A percentile compares a stretch with the other conserved stretches of the same genome.
Conservation (phyloP, 1,140 invertebrate genomes). For the Odontomachus brunneus region DNA sequence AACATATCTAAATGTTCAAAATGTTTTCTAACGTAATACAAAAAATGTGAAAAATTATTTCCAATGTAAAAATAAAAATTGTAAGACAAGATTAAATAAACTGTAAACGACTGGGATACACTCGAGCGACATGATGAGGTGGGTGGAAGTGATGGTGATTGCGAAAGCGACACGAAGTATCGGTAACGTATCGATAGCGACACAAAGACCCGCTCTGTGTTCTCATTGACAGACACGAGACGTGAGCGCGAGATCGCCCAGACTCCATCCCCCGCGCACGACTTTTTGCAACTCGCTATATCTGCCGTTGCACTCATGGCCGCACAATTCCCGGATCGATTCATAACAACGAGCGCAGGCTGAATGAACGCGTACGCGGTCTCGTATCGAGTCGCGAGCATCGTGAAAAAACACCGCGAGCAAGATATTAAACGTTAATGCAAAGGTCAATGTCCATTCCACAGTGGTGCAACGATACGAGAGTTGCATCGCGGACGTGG, state of each 20-base stretch:
- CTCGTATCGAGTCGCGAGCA: not conserved
- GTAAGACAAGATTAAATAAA: not conserved
- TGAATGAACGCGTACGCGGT: constrained; percentile 13
- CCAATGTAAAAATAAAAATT: not conserved
- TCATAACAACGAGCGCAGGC: constrained; percentile 25
- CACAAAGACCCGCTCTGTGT: constrained; percentile 33
- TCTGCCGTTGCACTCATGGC: constrained; percentile 20
- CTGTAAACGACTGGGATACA: not conserved
- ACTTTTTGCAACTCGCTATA: not conserved
- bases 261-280: not conserved
- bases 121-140: not conserved
- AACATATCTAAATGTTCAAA: too few species aligned
- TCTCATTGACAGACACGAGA: not conserved
- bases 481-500: not conserved
- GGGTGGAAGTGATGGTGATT: not conserved
- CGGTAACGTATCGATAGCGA: constrained; percentile 20
- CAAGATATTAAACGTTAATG: not conserved
- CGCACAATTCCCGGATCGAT: constrained; percentile 5
- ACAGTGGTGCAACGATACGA: constrained; percentile 12
- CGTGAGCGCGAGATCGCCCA: constrained; percentile 3
- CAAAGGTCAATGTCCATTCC: constrained; percentile 32
- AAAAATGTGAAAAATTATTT: not conserved
- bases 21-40: not conserved
- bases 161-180: not conserved
- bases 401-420: constrained; percentile 42